Conservation (phyloP, 2,797 vertebrate genomes). For the Lacerta agilis region DNA sequence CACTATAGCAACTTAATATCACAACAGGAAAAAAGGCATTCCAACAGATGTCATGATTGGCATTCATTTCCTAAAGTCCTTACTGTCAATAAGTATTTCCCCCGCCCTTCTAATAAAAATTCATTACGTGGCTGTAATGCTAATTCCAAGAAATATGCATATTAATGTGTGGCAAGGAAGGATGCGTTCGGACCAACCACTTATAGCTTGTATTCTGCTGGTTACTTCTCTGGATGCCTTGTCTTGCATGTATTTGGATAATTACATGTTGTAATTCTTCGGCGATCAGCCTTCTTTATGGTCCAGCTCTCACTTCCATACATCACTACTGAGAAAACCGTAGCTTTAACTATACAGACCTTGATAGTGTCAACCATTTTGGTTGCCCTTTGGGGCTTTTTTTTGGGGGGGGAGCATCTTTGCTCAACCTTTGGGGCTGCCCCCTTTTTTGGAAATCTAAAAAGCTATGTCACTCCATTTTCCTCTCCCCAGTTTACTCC, state of each 20-base stretch:
- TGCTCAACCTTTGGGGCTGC: no score
- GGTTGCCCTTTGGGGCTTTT: no score
- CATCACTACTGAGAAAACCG: no score
- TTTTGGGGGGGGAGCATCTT: no score
- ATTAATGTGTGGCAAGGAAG: conserved; percentile 4
- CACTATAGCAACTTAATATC: conserved; percentile 64
- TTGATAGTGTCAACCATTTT: no score
- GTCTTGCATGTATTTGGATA: conserved; percentile 11
- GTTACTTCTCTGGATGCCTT: background rate
- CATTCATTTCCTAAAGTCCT: conserved; percentile 55
- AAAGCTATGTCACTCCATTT: no score
- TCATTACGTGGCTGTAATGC: conserved; percentile 43
- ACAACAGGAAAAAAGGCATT: conserved; percentile 57
- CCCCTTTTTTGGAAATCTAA: no score
- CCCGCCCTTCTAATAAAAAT: conserved; percentile 58
- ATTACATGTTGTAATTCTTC: background rate
- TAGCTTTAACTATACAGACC: no score
- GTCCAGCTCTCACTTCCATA: no score
- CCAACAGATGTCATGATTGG: conserved; percentile 62
- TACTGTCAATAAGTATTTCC: conserved; percentile 55
- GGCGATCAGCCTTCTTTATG: no score
- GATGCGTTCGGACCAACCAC: conserved; percentile 11
- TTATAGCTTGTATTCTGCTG: conserved; percentile 29
- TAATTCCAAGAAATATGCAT: background rate
- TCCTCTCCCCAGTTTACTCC: no score